Conservation (phyloP, 2,113 vertebrate species). For the Herpetotheres cachinnans region DNA sequence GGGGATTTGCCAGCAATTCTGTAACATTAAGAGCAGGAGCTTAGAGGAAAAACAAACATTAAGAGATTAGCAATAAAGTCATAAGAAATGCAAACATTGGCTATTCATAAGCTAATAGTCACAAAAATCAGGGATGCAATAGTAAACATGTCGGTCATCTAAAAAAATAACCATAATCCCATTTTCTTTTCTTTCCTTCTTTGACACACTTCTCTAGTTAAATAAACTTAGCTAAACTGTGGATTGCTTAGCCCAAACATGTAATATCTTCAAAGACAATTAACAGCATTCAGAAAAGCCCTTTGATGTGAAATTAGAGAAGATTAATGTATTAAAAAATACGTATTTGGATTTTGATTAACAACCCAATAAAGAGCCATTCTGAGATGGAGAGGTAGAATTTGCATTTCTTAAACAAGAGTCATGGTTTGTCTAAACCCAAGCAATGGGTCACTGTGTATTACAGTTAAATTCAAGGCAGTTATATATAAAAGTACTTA, state of each 20-base stretch:
- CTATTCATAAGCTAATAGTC: not conserved
- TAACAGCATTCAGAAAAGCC: not conserved
- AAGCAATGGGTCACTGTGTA: not conserved
- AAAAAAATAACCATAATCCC: not conserved
- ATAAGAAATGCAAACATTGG: not conserved
- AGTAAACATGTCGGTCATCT: not conserved
- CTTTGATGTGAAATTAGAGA: constrained; percentile 42
- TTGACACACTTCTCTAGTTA: not conserved
- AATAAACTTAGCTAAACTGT: not conserved
- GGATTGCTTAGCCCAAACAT: not conserved
- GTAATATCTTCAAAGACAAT: constrained; percentile 43
- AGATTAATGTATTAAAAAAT: not conserved
- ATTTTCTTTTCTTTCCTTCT: constrained; percentile 17
- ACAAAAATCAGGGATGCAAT: not conserved
- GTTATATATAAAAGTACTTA: not conserved
- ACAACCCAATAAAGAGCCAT: not conserved
- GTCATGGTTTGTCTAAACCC: not conserved
- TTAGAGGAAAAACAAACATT: not conserved
- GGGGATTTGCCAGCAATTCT: not conserved
- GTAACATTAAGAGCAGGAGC: not conserved
- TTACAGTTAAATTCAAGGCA: not conserved
- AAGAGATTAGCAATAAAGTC: not conserved
- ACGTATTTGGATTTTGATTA: not conserved
- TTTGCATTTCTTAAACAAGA: not conserved
- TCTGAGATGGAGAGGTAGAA: not conserved